Conservation (phyloP, 2,888 invertebrate species). For the Teinopalpus imperialis region DNA sequence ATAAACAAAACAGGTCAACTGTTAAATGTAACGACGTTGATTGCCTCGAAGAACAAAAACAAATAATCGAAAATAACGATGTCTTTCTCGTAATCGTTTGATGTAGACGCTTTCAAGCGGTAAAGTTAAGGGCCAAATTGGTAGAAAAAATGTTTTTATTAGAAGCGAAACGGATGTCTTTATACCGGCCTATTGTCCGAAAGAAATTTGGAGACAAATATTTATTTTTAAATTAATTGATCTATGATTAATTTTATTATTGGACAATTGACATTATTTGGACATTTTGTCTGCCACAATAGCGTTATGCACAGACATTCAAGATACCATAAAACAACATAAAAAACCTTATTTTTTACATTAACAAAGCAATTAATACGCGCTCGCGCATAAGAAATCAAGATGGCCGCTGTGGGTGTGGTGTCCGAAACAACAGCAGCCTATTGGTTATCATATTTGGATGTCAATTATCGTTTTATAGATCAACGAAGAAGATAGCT, state of each 20-base stretch:
- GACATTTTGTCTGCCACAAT: no score
- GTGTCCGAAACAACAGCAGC: conserved; percentile 45
- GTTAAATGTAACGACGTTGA: conserved; percentile 46
- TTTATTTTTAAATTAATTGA: no score
- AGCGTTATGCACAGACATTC: no score
- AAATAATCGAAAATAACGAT: conserved; percentile 64
- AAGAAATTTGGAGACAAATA: no score
- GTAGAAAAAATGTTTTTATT: conserved; percentile 46
- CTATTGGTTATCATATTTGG: conserved; percentile 55
- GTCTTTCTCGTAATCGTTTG: conserved; percentile 49
- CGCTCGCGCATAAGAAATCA: conserved; percentile 54
- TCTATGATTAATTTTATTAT: no score
- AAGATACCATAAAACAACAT: no score
- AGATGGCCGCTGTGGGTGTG: conserved; percentile 75
- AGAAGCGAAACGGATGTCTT: conserved; percentile 34
- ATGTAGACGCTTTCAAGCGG: conserved; percentile 46
- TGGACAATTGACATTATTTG: no score
- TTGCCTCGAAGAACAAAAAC: conserved; percentile 52
- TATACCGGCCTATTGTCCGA: conserved; percentile 23
- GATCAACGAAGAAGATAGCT: conserved; percentile 39
- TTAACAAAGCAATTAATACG: conserved; percentile 54
- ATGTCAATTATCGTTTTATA: conserved; percentile 49
- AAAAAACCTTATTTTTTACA: no score
- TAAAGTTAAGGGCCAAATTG: conserved; percentile 50
- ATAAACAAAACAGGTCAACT: conserved; percentile 46